These are phyloP conservation scores for Corticium candelabrum DNA, from an alignment of 37 sponge, comb jelly and placozoan genomes.

Conservation along the genomic window DNA sequence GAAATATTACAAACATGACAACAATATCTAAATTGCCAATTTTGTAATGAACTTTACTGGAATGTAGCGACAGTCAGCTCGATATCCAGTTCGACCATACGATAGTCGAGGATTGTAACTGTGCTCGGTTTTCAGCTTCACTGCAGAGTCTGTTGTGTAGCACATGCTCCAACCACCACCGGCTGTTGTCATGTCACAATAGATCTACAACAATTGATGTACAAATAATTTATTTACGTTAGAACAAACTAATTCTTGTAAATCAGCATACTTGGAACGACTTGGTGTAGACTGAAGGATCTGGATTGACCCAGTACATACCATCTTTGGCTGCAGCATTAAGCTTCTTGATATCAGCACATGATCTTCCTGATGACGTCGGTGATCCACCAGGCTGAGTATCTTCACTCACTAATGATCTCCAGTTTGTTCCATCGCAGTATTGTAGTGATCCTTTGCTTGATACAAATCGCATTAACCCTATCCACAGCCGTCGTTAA, in stretches of 20 bases:
- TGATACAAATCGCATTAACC: background rate
- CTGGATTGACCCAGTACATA: background rate
- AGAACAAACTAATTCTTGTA: background rate
- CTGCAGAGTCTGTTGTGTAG: background rate
- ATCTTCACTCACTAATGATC: background rate
- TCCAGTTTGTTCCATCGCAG: background rate
- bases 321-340: background rate
- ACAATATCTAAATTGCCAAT: background rate
- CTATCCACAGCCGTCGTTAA: too few species aligned
- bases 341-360: background rate
- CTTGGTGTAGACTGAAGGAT: background rate
- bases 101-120: background rate
- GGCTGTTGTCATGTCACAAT: background rate
- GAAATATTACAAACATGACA: too few species aligned
- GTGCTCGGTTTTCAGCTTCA: background rate
- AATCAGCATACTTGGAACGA: background rate
- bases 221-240: background rate
- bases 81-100: background rate
- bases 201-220: background rate
- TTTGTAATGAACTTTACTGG: background rate
- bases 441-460: background rate
- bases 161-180: constrained; percentile 3
- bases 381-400: background rate
- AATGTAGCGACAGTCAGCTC: background rate
- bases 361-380: background rate